These are phyloP conservation scores for Poecilus cupreus DNA, from an alignment of 2,888 invertebrate genomes.

Conservation along the genomic window DNA sequence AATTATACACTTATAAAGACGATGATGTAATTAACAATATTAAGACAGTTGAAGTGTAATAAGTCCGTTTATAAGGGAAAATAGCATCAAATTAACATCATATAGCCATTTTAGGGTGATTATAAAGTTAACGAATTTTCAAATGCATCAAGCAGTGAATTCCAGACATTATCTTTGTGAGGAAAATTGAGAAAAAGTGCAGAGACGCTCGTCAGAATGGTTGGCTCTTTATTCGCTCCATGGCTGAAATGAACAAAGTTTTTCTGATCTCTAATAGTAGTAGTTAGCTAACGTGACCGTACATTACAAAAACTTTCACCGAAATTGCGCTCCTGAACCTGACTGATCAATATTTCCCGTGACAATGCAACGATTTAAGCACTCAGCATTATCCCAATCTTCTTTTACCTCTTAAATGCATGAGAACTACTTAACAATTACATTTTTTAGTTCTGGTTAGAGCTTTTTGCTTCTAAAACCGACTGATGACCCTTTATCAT, in stretches of 20 bases:
- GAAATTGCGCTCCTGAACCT: conserved; percentile 39
- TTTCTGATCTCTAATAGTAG: conserved; percentile 52
- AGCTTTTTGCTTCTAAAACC: neutral
- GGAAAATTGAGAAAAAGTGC: conserved; percentile 50
- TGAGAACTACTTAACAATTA: conserved; percentile 6
- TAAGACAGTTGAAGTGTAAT: too few relatives aligned
- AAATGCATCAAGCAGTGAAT: conserved; percentile 27
- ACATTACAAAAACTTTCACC: conserved; percentile 45
- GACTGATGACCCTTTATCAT: neutral
- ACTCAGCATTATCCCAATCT: neutral
- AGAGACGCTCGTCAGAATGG: conserved; percentile 37
- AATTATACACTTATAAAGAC: too few relatives aligned
- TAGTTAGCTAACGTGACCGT: conserved; percentile 52
- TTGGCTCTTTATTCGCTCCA: conserved; percentile 24
- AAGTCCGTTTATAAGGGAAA: too few relatives aligned
- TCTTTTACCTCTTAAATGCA: conserved; percentile 18
- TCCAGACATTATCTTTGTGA: conserved; percentile 21
- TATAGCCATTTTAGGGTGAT: neutral
- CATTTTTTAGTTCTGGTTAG: neutral
- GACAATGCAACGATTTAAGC: conserved; percentile 40
- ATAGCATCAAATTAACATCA: neutral
- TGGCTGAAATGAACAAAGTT: conserved; percentile 37
- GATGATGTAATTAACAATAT: too few relatives aligned
- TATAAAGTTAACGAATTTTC: conserved; percentile 37
- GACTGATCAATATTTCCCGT: conserved; percentile 45